These are phyloP conservation scores for Drosophila birchii DNA, from an alignment of 2,888 invertebrate genomes.

Conservation along the genomic window DNA sequence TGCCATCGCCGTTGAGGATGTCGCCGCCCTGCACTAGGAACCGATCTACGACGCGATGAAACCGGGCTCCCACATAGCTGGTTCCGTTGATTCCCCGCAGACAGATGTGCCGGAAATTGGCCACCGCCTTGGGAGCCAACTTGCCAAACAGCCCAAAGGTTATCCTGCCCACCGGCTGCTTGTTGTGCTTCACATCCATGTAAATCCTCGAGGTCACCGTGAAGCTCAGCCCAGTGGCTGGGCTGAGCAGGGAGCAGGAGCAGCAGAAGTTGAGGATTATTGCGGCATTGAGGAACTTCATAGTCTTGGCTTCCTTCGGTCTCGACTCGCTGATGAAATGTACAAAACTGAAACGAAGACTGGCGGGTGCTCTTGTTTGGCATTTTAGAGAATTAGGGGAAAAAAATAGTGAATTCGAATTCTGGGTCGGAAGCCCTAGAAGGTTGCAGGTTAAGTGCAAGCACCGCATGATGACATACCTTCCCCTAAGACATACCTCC, in stretches of 20 bases:
- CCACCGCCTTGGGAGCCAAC: constrained; percentile 92
- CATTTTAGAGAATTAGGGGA: constrained; percentile 38
- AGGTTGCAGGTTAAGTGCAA: constrained; percentile 75
- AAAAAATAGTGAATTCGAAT: constrained; percentile 17
- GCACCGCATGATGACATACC: constrained; percentile 44
- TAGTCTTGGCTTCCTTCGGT: constrained; percentile 20
- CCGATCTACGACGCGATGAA: constrained; percentile 94
- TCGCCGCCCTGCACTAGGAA: constrained; percentile 98
- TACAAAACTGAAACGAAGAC: constrained; percentile 51
- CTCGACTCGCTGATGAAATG: constrained; percentile 52
- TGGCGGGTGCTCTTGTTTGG: background rate
- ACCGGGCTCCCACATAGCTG: constrained; percentile 91
- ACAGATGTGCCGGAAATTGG: constrained; percentile 94
- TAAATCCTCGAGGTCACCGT: constrained; percentile 87
- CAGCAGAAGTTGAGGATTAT: constrained; percentile 24
- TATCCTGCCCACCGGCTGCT: constrained; percentile 90
- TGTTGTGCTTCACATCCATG: constrained; percentile 91
- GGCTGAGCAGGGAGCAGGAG: constrained; percentile 30
- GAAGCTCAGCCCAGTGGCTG: constrained; percentile 69
- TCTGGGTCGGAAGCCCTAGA: constrained; percentile 44
- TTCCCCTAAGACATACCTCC: background rate
- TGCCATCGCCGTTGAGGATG: constrained; percentile 91
- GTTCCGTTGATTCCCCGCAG: constrained; percentile 90
- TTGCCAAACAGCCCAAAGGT: constrained; percentile 93
- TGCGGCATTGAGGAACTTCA: constrained; percentile 55